Base-by-base conservation (phyloP, 2,113 vertebrate genomes). In the Guaruba guarouba region DNA sequence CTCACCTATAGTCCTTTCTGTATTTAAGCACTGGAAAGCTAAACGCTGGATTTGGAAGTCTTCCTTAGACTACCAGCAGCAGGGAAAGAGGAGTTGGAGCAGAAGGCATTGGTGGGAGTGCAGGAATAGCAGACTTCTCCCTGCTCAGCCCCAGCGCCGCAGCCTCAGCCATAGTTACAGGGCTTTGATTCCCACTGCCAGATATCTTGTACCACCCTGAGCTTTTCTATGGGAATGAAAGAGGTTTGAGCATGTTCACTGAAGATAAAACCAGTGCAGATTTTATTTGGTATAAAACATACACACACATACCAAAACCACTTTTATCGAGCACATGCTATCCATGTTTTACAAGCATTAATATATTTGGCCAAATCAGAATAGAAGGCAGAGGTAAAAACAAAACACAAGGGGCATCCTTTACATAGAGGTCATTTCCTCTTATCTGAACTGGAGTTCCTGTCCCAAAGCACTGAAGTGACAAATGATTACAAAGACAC, bases 211-310 rank as follows among this genome's bases (percentile, higher is more conserved):
- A 51, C 33, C 33, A 35, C 22, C 2, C 2, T 6, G 17, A 43
- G 54, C 41, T 88, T 73, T 48, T 23, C 90, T 24, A 3, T 4
- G 11, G 57, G 68, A 81, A 88, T 81, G n/a, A 69, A 77, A 71
- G 69, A 89, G 44, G 44, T 69, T 37, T 73, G 66, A 33, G 23
- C 14, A 16, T 3, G 7, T 29, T 59, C 8, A 25, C 29, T 66
- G 69, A 27, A 57, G 48, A 33, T 17, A 87, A 86, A 79, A 87
- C 16, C 81, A 87, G 24, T 25, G 62, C 48, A 85, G 44, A 76
- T 79, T 92, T 96, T 94, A 95, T 91, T 94, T 66, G 49, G 84
- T 94, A 71, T 61, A 87, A 92, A 96, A 80, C 48, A 86, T 14
- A 86, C 41, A 86, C 41, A 81, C 49, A 64, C 55, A 82, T n/a